Conservation (phyloP, 2,797 vertebrate genomes). For the Lepus townsendii region DNA sequence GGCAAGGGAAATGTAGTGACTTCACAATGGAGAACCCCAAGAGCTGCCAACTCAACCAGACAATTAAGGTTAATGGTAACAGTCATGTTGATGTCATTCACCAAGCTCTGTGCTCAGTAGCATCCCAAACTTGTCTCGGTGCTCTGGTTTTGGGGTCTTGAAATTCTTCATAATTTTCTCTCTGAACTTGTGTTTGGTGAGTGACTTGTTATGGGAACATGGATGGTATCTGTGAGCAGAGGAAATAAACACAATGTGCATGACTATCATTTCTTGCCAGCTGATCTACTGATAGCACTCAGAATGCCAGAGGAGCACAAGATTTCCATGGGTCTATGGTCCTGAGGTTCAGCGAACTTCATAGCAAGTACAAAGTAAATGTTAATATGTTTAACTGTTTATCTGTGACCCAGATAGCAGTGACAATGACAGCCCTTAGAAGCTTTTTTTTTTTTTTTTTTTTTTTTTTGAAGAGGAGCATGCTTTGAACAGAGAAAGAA, state of each 20-base stretch:
- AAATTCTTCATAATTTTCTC: conserved; percentile 3
- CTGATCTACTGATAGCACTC: background rate
- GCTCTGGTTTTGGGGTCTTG: background rate
- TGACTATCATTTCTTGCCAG: background rate
- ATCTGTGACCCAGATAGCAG: background rate
- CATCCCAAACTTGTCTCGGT: background rate
- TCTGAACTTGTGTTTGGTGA: background rate
- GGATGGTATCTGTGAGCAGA: background rate
- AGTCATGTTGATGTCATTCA: fast-evolving
- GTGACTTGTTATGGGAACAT: background rate
- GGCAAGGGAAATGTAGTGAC: background rate
- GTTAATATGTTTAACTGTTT: background rate
- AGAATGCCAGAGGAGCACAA: background rate
- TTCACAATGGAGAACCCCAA: background rate
- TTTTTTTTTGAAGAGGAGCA: background rate
- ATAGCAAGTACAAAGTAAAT: background rate
- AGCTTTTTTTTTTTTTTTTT: background rate
- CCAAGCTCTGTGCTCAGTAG: background rate
- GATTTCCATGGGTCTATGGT: fast-evolving
- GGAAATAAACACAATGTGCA: background rate
- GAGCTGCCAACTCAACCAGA: background rate
- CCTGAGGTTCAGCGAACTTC: background rate
- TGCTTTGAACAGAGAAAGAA: background rate
- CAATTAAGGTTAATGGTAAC: background rate
- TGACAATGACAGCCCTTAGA: background rate